Evolutionary conservation across 1,140 invertebrate species (phyloP).

Genomic region (Brachionus koreanus): DNA sequence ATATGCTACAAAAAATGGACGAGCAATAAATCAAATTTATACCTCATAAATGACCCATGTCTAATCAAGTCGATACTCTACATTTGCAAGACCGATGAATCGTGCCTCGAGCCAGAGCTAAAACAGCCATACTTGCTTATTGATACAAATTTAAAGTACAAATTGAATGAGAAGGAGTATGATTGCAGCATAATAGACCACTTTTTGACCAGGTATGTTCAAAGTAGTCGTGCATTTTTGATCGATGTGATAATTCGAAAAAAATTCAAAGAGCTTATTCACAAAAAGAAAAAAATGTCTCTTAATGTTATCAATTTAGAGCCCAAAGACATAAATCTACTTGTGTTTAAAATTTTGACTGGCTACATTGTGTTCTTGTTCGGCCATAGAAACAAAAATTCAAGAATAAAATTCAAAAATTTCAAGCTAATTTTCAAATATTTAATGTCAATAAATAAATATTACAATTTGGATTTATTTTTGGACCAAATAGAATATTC

Average conservation of each 20-base stretch:
- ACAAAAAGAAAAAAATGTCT: not conserved
- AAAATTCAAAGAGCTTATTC: not conserved
- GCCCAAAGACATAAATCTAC: not conserved
- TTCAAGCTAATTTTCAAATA: not conserved
- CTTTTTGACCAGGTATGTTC: not conserved
- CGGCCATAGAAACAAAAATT: not conserved
- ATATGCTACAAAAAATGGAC: not conserved
- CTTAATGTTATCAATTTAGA: not conserved
- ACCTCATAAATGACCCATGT: not conserved
- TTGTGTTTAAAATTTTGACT: not conserved
- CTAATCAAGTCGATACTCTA: not conserved
- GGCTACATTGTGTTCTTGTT: not conserved
- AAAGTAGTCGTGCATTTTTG: not conserved
- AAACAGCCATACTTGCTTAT: not conserved
- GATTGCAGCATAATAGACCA: not conserved
- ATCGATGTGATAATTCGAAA: constrained; percentile 24
- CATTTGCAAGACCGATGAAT: not conserved
- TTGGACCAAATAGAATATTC: not conserved
- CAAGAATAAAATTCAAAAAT: not conserved
- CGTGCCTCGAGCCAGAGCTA: not conserved
- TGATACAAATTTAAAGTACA: not conserved
- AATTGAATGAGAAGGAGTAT: not conserved
- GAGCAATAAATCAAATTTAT: not conserved
- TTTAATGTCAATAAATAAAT: not conserved
- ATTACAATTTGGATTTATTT: not conserved